These are phyloP conservation scores for Clunio marinus DNA, from an alignment of 2,888 invertebrate genomes.

Conservation along the genomic window DNA sequence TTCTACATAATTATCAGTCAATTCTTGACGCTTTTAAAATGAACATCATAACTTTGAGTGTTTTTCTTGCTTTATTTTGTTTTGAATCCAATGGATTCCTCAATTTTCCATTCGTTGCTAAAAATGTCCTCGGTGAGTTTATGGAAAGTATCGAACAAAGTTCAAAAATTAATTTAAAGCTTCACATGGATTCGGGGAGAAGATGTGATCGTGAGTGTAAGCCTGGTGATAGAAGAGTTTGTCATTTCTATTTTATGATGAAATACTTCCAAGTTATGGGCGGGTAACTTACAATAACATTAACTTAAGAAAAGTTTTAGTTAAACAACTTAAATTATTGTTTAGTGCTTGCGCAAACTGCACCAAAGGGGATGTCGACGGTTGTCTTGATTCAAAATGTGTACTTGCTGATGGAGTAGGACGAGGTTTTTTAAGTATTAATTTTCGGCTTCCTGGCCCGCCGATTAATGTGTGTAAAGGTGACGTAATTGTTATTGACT, in stretches of 20 bases:
- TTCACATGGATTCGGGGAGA: no score
- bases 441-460: constrained; percentile 54
- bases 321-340: background rate
- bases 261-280: constrained; percentile 52
- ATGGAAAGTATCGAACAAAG: background rate
- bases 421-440: constrained; percentile 52
- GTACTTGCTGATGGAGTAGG: constrained; percentile 53
- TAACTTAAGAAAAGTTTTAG: background rate
- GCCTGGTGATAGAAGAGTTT: constrained; percentile 44
- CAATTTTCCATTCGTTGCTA: constrained; percentile 11
- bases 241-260: constrained; percentile 51
- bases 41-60: no score
- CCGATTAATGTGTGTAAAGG: constrained; percentile 70
- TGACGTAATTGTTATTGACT: constrained; percentile 73
- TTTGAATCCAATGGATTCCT: no score
- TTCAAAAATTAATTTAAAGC: background rate
- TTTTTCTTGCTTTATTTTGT: no score
- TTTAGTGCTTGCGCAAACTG: constrained; percentile 53
- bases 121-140: background rate
- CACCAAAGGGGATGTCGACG: constrained; percentile 45
- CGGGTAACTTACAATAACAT: constrained; percentile 40
- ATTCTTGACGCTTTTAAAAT: no score
- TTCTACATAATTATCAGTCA: no score
- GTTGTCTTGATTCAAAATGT: constrained; percentile 53
- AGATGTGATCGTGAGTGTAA: constrained; percentile 47